Base-by-base conservation (phyloP, 2,888 invertebrate species). In the Tortricodes alternella region DNA sequence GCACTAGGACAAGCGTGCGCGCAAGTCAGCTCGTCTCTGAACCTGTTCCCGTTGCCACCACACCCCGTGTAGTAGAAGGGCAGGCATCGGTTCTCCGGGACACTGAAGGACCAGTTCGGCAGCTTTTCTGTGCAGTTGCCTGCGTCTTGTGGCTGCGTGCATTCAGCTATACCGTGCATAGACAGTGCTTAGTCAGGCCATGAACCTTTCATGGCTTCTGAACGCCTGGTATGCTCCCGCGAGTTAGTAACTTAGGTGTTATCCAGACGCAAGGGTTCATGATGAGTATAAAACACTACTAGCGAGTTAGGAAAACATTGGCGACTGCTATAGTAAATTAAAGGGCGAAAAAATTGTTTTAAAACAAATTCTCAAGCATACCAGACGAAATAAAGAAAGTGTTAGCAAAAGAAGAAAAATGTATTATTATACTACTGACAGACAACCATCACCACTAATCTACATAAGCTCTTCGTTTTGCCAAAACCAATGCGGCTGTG, bases 21-120 rank as follows among this genome's bases (percentile, higher is more conserved):
- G 80, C 98, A 98, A 74, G 92, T 92, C 66, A 93, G 93, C 82
- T 93, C 92, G 74, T 93, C 93, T 62, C 91, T 91, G 91, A 96
- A 98, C 83, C 94, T 95, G 91, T 98, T 98, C 73, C 90, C 93
- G 88, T 98, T 98, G 67, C 97, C 98, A 64, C 94, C 95, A 87
- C 98, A 98, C 66, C 98, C 98, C 65, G 95, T 94, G 89, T 95
- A 98, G 93, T 97, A 96, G 93, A 98, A 98, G 48, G 97, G 97
- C 90, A 96, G 92, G 92, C 98, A 99, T 66, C 95, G 93, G 86
- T 96, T 95, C 83, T 96, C 95, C 41, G 93, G 89, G 63, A 92
- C 92, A 80, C 96, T 96, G 92, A 96, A 98, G 83, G 95, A 94
- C 98, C 98, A 99, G 69, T 93, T 93, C 57, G 97, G 93, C 62